Base-by-base conservation (phyloP, 2,113 vertebrate species). In the Malurus cyaneus region DNA sequence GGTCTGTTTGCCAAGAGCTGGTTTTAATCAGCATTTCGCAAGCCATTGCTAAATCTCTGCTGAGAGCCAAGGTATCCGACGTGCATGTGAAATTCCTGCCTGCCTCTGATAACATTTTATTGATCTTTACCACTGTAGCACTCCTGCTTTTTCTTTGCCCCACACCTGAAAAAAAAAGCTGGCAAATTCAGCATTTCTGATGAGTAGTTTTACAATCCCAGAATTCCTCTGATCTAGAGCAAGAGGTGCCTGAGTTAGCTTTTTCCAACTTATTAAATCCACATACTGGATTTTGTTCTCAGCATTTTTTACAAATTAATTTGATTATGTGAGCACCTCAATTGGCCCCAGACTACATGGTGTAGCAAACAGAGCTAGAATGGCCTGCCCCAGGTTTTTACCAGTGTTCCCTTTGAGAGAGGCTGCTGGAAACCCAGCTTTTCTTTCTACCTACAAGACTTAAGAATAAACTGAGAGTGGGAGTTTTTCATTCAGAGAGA, bases 11-110 rank as follows among this genome's bases (percentile, higher is more conserved):
- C 72, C 4, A 52, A 87, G 86, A 79, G 84, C 78, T 87, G 73
- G 20, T 44, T 84, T 69, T 56, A 60, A 71, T 79, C 89, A 84
- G 83, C 53, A 42, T 91, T 92, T 84, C 32, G 34, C 81, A 91
- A 82, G 70, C 46, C 56, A 6, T 9, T 62, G 65, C 88, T 89
- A 84, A 86, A 79, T 47, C 89, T 71, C 92, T 87, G 84, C 84
- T 2, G 5, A 81, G 39, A 74, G 69, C 87, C 56, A 62, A 81
- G 42, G 84, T 39, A 83, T 60, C 39, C 69, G 36, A 25, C 0
- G 13, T 13, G 60, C 41, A 18, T 5, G 26, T 64, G 65, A 67
- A 89, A 91, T 56, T 67, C 86, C 89, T 72, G 59, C 86, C 80
- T 67, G 76, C 60, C 60, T 80, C 95, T 74, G 53, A 86, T 54